Base-by-base conservation (phyloP, 2,888 invertebrate species). In the Parnassius apollo region DNA sequence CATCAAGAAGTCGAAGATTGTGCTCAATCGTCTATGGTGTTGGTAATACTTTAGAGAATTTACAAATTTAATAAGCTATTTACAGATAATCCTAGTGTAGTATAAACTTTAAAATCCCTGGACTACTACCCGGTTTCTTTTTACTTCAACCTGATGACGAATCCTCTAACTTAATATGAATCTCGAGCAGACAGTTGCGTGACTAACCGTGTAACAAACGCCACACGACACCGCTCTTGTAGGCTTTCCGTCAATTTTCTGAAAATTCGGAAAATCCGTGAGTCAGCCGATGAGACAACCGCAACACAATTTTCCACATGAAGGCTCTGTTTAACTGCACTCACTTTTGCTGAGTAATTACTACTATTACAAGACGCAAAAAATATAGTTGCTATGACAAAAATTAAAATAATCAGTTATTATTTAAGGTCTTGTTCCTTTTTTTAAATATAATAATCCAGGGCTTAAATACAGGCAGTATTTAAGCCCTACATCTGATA, bases 221-320 rank as follows among this genome's bases (percentile, higher is more conserved):
- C 75, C 73, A 79, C 75, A 73, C 72, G 78, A 80, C 73, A 77
- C 80, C 75, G 79, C 81, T 76, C 80, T 87, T 83, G 81, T 84
- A 82, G 82, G 90, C 81, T 88, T 89, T 88, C 90, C 81, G 81
- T 66, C 71, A 68, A 65, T 73, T 72, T 71, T 73, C 74, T 71
- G 74, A 76, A 90, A 88, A 46, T 88, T 88, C 80, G 88, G 90
- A 75, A 91, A 91, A 85, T 81, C 85, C 86, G 71, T 91, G 91
- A 91, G 74, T 91, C 91, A 91, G 53, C 67, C 71, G 70, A 70
- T 78, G 77, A 82, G 74, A 79, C 82, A 74, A 79, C 67, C 75
- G 69, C 59, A 56, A 61, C 52, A 61, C 56, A 57, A 65, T 69
- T 65, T 67, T 64, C 58, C 57, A 62, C 54, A 52, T 59, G 61